Base-by-base conservation (phyloP, 2,888 invertebrate genomes). In the Xylota sylvarum region DNA sequence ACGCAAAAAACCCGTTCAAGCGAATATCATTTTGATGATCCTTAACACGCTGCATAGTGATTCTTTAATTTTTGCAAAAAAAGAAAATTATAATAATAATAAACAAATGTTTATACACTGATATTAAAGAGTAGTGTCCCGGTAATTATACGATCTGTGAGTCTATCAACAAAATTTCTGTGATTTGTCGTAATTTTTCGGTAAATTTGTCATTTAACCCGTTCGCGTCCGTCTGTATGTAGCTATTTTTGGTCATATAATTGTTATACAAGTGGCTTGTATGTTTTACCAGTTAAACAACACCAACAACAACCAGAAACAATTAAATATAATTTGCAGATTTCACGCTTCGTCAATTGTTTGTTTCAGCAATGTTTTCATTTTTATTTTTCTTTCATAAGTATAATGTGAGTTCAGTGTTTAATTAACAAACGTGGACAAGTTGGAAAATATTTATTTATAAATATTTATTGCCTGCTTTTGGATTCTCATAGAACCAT, bases 321-420 rank as follows among this genome's bases (percentile, higher is more conserved):
- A 35, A 74, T 62, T 74, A 74, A 43, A 23, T 74, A 35, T 64
- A 74, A 74, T 74, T 74, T 56, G 64, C 32, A 55, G 35, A 74
- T 55, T 64, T 74, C 64, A 74, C 35, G 74, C 37, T 62, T 43
- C 30, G 50, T 12, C 40, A 52, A 62, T 52, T 73, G 37, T 55
- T 70, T 70, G 32, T 56, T 70, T 40, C 19, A 55, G 5, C 27
- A 37, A 30, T 56, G 23, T 17, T 52, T 19, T 40, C 19, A 56
- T 35, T 30, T 19, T 67, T 19, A 7, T 32, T 55, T 40, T 17
- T 70, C 56, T 27, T 43, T 17, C 17, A 23, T 23, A 23, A 23
- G 23, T 23, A 23, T 23, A 17, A 17, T 40, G 50, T 52, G 27
- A 52, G 30, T 32, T 40, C 5, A 27, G 14, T 35, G 46, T 58